Evolutionary conservation across 2,888 invertebrate genomes (phyloP).

Genomic region (Lycophotia porphyrea): DNA sequence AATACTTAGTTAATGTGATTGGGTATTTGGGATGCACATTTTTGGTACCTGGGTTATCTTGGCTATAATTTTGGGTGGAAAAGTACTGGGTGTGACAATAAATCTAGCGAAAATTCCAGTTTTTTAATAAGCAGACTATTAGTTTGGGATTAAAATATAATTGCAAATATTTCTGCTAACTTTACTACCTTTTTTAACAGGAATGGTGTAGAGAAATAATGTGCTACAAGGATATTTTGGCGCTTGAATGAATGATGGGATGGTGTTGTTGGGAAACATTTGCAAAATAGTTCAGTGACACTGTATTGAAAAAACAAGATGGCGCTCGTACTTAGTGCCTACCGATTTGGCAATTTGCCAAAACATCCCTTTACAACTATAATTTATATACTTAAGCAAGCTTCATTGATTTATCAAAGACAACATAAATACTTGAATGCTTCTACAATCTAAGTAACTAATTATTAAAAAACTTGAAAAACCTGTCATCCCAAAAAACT

Average conservation of each 20-base stretch:
- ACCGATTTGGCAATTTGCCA: too few relatives aligned
- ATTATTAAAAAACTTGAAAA: neutral
- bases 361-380: too few relatives aligned
- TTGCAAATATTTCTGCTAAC: neutral
- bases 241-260: neutral
- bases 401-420: neutral
- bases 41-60: neutral
- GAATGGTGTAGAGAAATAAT: too few relatives aligned
- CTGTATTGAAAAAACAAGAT: too few relatives aligned
- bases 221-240: neutral
- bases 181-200: neutral
- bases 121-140: neutral
- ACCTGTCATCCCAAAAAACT: constrained; percentile 27
- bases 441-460: neutral
- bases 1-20: neutral
- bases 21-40: neutral
- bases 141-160: neutral
- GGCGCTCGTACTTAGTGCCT: too few relatives aligned
- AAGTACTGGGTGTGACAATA: neutral
- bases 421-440: too few relatives aligned
- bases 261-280: neutral
- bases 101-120: neutral
- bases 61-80: neutral
- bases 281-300: too few relatives aligned
- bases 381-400: too few relatives aligned